phyloP scores from a whole-genome alignment of 2,113 vertebrate species.

The Petaurus breviceps region DNA sequence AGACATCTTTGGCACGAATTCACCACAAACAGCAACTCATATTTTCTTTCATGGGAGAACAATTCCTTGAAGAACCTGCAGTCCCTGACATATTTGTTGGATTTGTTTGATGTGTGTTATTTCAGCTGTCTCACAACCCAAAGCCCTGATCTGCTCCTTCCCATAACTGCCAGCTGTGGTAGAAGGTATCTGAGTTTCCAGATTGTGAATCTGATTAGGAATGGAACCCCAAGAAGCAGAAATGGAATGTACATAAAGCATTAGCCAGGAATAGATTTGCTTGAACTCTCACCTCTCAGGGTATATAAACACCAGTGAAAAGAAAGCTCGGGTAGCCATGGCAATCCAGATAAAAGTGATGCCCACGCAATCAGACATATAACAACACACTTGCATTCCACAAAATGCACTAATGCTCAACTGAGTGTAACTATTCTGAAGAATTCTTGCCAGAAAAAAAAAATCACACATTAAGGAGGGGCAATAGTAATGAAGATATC shows the following conservation, averaged over 20 bases:
- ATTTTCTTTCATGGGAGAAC: slow-evolving; percentile 49
- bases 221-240: slow-evolving; percentile 2
- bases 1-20: neutral
- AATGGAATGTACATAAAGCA: neutral
- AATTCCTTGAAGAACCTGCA: slow-evolving; percentile 62
- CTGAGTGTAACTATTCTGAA: neutral
- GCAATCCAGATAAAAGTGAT: neutral
- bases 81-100: slow-evolving; percentile 12
- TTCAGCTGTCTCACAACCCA: slow-evolving; percentile 29
- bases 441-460: neutral
- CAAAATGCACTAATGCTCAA: neutral
- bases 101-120: slow-evolving; percentile 32
- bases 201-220: neutral
- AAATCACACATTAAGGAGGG: rapidly evolving
- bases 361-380: rapidly evolving
- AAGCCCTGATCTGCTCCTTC: neutral
- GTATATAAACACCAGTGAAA: slow-evolving; percentile 5
- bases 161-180: neutral
- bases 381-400: neutral
- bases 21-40: slow-evolving; percentile 46
- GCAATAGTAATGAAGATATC: neutral
- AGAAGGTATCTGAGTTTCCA: neutral
- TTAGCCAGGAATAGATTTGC: neutral
- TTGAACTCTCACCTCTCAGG: neutral
- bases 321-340: slow-evolving; percentile 36